Base-by-base conservation (phyloP, 2,888 invertebrate genomes). In the Teleiodes luculella region DNA sequence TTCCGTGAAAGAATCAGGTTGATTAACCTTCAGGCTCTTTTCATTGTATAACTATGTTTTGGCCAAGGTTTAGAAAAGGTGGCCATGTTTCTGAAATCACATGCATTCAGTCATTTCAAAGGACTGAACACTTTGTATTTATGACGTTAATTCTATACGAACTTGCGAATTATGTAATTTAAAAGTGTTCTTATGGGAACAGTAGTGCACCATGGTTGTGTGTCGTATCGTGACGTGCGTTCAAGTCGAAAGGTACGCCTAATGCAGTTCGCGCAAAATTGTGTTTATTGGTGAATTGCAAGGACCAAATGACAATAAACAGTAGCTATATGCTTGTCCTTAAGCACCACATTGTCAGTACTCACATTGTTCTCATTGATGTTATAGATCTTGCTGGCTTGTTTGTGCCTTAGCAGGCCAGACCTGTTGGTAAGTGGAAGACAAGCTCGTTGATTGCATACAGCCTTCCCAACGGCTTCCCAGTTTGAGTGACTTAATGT, bases 371-470 rank as follows among this genome's bases (percentile, higher is more conserved):
- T 87, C 79, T 86, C 78, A 83, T 91, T 92, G 88, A 86, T 90
- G 91, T 92, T 92, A 90, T 92, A 92, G 92, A 92, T 92, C 89
- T 92, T 92, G 92, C 92, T 92, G 92, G 92, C 92, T 92, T 92
- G 92, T 92, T 92, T 92, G 92, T 92, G 92, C 92, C 92, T 92
- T 91, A 90, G 90, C 88, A 92, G 92, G 92, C 92, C 92, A 92
- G 92, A 92, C 91, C 91, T 92, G 89, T 91, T 92, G 92, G 92
- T 92, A 92, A 92, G 92, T 92, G 75, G 80, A 86, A 84, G 81
- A 84, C 69, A 41, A 51, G 41, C 66, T 74, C 76, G 78, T 67
- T 72, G 80, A 80, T 78, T 83, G 86, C 76, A 67, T 72, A 75
- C 68, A 76, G 86, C 87, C 86, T 86, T 73, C 76, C 74, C 76